These are phyloP conservation scores for Aquatica leii DNA, from an alignment of 2,888 invertebrate species.

Conservation along the genomic window DNA sequence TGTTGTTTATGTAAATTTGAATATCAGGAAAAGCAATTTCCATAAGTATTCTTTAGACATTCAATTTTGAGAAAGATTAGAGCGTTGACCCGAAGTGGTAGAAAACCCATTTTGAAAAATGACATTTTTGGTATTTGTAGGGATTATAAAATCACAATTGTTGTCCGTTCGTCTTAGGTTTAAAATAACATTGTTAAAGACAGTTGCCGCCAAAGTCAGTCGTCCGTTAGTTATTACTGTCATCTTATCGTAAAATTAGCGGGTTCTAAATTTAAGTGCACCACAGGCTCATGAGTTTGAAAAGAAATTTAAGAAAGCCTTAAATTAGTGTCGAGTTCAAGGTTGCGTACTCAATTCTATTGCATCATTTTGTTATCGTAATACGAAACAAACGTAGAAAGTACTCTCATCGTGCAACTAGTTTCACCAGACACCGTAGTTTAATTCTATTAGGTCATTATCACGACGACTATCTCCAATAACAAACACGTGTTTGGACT, in stretches of 20 bases:
- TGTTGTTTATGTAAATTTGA: constrained; percentile 7
- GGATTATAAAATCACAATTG: background rate
- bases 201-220: background rate
- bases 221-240: background rate
- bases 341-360: constrained; percentile 25
- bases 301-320: constrained; percentile 9
- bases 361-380: constrained; percentile 27
- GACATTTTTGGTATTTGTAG: background rate
- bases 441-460: constrained; percentile 43
- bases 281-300: background rate
- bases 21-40: constrained; percentile 7
- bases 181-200: background rate
- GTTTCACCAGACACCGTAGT: constrained; percentile 37
- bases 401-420: constrained; percentile 31
- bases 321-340: constrained; percentile 34
- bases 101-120: background rate
- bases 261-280: too few species aligned
- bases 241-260: background rate
- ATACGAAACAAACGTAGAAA: constrained; percentile 32
- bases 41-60: background rate
- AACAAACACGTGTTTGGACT: constrained; percentile 27
- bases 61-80: constrained; percentile 1
- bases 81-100: background rate
- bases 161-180: background rate
- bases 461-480: constrained; percentile 33